Evolutionary conservation across 2,888 invertebrate genomes (phyloP).

Genomic region (Limnephilus rhombicus): DNA sequence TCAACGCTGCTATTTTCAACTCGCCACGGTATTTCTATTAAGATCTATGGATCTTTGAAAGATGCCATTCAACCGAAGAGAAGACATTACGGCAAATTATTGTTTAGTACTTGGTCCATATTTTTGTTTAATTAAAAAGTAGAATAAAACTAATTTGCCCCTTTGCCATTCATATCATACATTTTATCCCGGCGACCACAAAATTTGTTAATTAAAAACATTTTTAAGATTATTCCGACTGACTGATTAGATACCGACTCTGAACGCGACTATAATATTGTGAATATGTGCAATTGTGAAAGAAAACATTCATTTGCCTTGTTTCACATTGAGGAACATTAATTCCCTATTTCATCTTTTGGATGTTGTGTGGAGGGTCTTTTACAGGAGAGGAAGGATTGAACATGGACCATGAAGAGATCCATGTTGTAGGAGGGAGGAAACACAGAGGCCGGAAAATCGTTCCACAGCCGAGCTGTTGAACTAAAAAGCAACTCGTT

Average conservation of each 20-base stretch:
- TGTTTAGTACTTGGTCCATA: no score
- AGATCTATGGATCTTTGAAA: not conserved
- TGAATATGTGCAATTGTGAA: not conserved
- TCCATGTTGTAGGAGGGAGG: no score
- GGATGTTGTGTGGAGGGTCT: no score
- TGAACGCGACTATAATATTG: not conserved
- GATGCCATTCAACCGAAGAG: not conserved
- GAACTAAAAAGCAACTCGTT: no score
- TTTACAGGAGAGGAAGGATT: no score
- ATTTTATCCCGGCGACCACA: not conserved
- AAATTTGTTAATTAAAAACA: not conserved
- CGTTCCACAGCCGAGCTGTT: no score
- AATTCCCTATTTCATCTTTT: no score
- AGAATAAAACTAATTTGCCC: not conserved
- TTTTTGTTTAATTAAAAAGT: no score
- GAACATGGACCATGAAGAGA: no score
- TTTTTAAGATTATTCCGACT: not conserved
- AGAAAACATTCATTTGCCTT: not conserved
- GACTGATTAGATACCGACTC: not conserved
- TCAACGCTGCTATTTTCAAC: not conserved
- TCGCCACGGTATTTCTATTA: not conserved
- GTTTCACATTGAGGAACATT: no score
- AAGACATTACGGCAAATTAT: not conserved
- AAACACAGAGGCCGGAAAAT: no score
- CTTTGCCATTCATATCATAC: not conserved